Evolutionary conservation across 2,888 invertebrate species (phyloP).

Genomic region (Xestoiulus laeticollis): DNA sequence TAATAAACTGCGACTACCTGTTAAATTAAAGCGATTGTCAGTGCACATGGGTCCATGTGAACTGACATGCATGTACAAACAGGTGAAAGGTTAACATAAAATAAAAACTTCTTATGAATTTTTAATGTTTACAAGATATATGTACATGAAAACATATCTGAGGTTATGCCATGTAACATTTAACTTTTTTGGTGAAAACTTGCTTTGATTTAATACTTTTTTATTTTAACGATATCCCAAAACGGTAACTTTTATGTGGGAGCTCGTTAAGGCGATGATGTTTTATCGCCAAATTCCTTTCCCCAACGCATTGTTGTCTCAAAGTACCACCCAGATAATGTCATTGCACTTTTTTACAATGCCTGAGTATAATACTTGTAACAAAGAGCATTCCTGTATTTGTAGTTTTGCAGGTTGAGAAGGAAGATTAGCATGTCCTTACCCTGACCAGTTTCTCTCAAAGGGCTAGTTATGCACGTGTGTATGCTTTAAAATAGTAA

Average conservation of each 20-base stretch:
- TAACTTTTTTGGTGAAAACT: background rate
- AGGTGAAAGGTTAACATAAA: too few relatives aligned
- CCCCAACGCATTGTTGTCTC: conserved; percentile 11
- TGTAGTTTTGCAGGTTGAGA: background rate
- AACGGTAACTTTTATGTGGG: background rate
- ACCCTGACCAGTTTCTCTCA: background rate
- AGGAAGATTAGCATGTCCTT: background rate
- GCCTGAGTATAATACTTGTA: background rate
- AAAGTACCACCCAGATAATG: conserved; percentile 32
- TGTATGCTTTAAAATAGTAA: background rate
- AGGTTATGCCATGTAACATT: background rate
- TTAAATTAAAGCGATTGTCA: too few relatives aligned
- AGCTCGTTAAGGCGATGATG: conserved; percentile 36
- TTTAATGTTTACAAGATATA: too few relatives aligned
- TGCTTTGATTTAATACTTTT: background rate
- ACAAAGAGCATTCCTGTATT: background rate
- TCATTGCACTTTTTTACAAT: conserved; percentile 42
- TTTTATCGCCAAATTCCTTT: conserved; percentile 25
- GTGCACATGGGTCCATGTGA: too few relatives aligned
- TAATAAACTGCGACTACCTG: too few relatives aligned
- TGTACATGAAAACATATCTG: background rate
- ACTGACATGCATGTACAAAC: too few relatives aligned
- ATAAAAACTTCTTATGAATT: too few relatives aligned
- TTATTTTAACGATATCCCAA: background rate
- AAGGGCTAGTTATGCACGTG: background rate